phyloP scores from a whole-genome alignment of 2,113 vertebrate species.

The Rhagologus leucostigma region DNA sequence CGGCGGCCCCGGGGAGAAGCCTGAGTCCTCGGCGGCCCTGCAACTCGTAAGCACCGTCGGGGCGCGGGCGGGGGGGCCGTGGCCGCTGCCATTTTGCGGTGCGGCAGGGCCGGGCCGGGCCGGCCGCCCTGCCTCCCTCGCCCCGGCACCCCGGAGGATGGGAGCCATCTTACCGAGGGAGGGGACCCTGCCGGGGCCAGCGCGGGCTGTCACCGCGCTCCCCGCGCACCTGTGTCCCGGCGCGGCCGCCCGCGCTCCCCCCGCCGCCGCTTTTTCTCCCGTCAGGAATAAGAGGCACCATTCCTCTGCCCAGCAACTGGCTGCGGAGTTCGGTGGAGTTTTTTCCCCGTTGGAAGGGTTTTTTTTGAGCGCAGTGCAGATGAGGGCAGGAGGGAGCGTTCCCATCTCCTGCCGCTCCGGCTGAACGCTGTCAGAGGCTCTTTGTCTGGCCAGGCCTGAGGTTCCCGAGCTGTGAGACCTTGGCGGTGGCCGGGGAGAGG shows the following conservation, averaged over 20 bases:
- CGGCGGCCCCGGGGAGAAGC: conserved; percentile 35
- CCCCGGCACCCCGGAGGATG: not conserved
- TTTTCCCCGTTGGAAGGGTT: not conserved
- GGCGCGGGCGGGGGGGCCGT: not conserved
- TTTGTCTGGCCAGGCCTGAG: conserved; percentile 28
- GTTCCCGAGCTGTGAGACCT: not conserved
- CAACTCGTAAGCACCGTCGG: conserved; percentile 75
- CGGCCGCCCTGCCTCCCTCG: not conserved
- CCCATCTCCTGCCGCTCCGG: not conserved
- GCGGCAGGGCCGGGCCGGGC: not conserved
- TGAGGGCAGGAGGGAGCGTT: not conserved
- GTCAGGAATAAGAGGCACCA: not conserved
- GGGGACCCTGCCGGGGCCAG: not conserved
- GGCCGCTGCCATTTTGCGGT: conserved; percentile 23
- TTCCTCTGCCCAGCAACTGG: not conserved
- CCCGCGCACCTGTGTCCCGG: not conserved
- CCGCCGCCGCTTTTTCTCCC: not conserved
- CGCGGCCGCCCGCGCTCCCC: not conserved
- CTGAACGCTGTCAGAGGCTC: not conserved
- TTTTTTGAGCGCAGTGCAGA: not conserved
- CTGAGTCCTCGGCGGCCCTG: conserved; percentile 66
- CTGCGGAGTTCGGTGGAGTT: not conserved
- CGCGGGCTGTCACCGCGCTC: not conserved
- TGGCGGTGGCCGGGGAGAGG: not conserved
- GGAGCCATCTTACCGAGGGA: conserved; percentile 17